Conservation (phyloP, 2,113 vertebrate genomes). For the Oncorhynchus keta region DNA sequence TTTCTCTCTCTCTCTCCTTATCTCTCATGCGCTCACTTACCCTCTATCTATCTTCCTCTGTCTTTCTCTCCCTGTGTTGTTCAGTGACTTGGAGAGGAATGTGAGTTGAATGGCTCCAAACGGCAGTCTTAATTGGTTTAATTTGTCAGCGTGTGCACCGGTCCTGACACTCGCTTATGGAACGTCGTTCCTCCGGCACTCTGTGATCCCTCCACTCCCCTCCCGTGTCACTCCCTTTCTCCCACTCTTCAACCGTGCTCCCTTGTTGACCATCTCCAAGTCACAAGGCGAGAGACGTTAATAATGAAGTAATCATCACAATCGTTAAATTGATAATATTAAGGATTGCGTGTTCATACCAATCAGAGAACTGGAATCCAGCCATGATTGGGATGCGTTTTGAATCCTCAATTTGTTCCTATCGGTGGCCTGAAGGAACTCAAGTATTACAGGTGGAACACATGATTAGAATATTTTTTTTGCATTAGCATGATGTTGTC, state of each 20-base stretch:
- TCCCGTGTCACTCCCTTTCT: neutral
- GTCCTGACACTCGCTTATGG: conserved; percentile 47
- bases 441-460: neutral
- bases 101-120: conserved; percentile 41
- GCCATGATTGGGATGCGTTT: conserved; percentile 41
- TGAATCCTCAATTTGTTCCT: conserved; percentile 11
- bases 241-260: neutral
- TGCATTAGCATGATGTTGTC: too few species aligned
- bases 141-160: conserved; percentile 52
- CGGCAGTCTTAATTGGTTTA: conserved; percentile 55
- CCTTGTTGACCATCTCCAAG: too few species aligned
- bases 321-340: conserved; percentile 45
- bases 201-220: conserved; percentile 13
- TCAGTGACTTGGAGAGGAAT: conserved; percentile 43
- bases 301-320: conserved; percentile 48
- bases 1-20: too few species aligned
- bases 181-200: neutral
- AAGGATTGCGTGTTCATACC: conserved; percentile 36
- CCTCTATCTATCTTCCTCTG: conserved; percentile 3
- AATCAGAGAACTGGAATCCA: conserved; percentile 35
- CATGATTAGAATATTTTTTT: neutral
- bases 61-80: conserved; percentile 14
- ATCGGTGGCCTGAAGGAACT: neutral
- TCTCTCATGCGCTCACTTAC: neutral
- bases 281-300: conserved; percentile 17